Percentiles rank a stretch among this genome's conserved stretches.
phyloP scores from a whole-genome alignment of 2,113 vertebrate species.

The Cynocephalus volans region DNA sequence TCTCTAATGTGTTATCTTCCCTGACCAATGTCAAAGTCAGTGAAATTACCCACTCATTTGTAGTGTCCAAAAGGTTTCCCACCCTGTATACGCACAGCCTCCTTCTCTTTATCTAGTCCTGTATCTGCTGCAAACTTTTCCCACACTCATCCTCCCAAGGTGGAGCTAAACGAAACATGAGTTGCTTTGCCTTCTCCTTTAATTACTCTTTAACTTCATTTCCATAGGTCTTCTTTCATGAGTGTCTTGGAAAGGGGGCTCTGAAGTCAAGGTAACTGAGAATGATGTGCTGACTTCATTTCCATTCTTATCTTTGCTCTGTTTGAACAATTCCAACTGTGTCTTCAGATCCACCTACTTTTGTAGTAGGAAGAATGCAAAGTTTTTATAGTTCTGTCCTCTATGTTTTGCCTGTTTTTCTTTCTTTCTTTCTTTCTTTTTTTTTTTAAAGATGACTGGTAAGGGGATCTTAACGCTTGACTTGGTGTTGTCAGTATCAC shows the following conservation, averaged over 20 bases:
- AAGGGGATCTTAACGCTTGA: too few species aligned
- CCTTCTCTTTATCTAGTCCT: not conserved
- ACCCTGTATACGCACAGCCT: not conserved
- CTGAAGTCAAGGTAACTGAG: not conserved
- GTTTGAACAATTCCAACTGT: not conserved
- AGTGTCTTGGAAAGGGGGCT: too few species aligned
- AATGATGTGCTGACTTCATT: not conserved
- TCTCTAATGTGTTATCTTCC: not conserved
- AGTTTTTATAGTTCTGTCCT: not conserved
- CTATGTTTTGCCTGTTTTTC: not conserved
- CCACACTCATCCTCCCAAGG: not conserved
- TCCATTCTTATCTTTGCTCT: not conserved
- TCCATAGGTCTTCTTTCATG: not conserved
- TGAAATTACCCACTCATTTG: not conserved
- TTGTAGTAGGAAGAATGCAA: not conserved
- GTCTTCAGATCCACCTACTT: not conserved
- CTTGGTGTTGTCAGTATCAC: too few species aligned
- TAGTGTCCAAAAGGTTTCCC: not conserved
- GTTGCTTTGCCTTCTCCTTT: not conserved
- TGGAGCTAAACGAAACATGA: not conserved
- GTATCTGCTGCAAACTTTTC: not conserved
- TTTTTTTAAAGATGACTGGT: too few species aligned
- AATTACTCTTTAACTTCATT: not conserved
- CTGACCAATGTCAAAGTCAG: not conserved
- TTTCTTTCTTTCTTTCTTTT: too few species aligned